Percentiles rank a stretch among this genome's conserved stretches.
phyloP scores from a whole-genome alignment of 1,140 invertebrate species.

The Drosophila ambigua region DNA sequence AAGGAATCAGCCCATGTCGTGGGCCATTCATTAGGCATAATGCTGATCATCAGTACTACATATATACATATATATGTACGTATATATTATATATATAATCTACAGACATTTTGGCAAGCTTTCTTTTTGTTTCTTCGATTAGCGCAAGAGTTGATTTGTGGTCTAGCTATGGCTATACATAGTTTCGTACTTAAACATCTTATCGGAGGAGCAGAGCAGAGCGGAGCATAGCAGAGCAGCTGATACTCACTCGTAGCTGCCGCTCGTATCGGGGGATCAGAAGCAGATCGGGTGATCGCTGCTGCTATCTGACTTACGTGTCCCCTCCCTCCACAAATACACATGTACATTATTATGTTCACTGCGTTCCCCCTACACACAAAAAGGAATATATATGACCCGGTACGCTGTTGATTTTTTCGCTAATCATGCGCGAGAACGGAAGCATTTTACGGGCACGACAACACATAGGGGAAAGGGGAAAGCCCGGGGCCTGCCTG shows the following conservation, averaged over 20 bases:
- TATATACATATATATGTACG: neutral
- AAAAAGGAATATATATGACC: neutral
- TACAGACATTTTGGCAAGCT: conserved; percentile 19
- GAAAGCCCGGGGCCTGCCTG: too few relatives aligned
- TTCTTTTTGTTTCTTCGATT: conserved; percentile 13
- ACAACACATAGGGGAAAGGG: too few relatives aligned
- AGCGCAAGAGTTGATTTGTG: conserved; percentile 5
- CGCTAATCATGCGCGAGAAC: conserved; percentile 16
- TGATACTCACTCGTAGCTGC: neutral
- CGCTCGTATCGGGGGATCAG: conserved; percentile 1
- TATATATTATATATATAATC: neutral
- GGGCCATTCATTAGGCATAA: conserved; percentile 11
- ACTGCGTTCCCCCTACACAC: too few relatives aligned
- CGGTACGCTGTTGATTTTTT: neutral
- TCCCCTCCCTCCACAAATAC: neutral
- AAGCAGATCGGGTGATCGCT: conserved; percentile 23
- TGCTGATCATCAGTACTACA: too few relatives aligned
- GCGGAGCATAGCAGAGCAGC: neutral
- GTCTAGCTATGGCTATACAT: too few relatives aligned
- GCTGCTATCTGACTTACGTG: conserved; percentile 7
- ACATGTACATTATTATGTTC: neutral
- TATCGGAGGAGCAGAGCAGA: conserved; percentile 1
- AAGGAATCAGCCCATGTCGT: conserved; percentile 14
- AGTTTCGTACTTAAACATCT: conserved; percentile 5
- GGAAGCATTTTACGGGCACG: conserved; percentile 10